Percentiles rank a stretch among this genome's conserved stretches.
phyloP scores from a whole-genome alignment of 1,140 invertebrate genomes.

The Onthophagus taurus region DNA sequence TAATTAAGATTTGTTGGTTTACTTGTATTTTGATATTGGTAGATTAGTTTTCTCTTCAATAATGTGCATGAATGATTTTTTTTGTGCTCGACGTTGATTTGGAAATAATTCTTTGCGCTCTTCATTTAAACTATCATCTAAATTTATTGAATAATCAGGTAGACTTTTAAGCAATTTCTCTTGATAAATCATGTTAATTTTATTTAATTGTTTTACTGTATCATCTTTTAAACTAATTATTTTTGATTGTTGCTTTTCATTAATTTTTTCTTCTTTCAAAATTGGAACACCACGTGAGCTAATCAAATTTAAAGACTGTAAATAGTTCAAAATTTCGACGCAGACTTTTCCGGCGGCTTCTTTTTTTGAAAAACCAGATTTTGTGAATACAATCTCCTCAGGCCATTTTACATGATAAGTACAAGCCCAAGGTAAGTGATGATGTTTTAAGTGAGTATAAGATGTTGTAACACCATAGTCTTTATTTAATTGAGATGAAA shows the following conservation, averaged over 20 bases:
- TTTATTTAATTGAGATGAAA: no score
- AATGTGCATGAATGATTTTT: slow-evolving; percentile 13
- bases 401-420: slow-evolving; percentile 33
- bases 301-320: slow-evolving; percentile 27
- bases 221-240: slow-evolving; percentile 20
- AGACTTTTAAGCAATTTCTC: slow-evolving; percentile 22
- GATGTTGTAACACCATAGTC: slow-evolving; percentile 19
- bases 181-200: slow-evolving; percentile 26
- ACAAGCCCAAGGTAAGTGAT: slow-evolving; percentile 24
- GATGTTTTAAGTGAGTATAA: slow-evolving; percentile 18
- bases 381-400: slow-evolving; percentile 20
- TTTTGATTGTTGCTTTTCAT: slow-evolving; percentile 22
- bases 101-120: slow-evolving; percentile 4
- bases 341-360: slow-evolving; percentile 30
- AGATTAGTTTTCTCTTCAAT: slow-evolving; percentile 30
- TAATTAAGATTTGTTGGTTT: slow-evolving; percentile 15
- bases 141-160: no score
- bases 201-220: slow-evolving; percentile 19
- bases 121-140: no score
- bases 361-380: slow-evolving; percentile 26
- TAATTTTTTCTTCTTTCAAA: slow-evolving; percentile 26
- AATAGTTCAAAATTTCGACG: slow-evolving; percentile 24
- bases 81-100: slow-evolving; percentile 6
- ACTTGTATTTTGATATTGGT: slow-evolving; percentile 33
- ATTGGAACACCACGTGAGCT: slow-evolving; percentile 27